A percentile compares a stretch with the other conserved stretches of the same genome.
Evolutionary conservation across 2,113 vertebrate genomes (phyloP).

Genomic region (Garra rufa): DNA sequence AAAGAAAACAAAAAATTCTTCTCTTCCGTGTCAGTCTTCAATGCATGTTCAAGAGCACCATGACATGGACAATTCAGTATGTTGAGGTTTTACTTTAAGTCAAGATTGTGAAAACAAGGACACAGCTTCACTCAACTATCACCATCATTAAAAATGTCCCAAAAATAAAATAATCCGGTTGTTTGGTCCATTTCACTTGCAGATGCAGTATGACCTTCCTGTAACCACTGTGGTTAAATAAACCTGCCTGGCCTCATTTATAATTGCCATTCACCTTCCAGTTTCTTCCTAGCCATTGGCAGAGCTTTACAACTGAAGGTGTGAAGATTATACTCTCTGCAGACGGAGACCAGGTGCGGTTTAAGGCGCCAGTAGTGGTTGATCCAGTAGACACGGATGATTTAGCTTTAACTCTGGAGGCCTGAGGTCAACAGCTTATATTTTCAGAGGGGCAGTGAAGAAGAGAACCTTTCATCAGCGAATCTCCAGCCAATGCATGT

Average conservation of each 20-base stretch:
- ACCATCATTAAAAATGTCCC: background rate
- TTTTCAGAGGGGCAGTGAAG: background rate
- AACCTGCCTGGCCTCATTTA: background rate
- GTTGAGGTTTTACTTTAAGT: too few relatives aligned
- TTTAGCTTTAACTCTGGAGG: conserved; percentile 8
- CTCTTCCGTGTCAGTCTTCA: too few relatives aligned
- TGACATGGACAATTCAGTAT: too few relatives aligned
- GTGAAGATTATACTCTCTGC: background rate
- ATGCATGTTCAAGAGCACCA: too few relatives aligned
- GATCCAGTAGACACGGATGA: background rate
- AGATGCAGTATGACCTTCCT: background rate
- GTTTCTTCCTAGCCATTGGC: background rate
- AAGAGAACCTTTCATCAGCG: background rate
- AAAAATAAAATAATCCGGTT: background rate
- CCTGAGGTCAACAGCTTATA: conserved; percentile 33
- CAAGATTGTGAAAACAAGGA: background rate
- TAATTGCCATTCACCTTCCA: background rate
- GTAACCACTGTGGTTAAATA: background rate
- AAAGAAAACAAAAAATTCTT: too few relatives aligned
- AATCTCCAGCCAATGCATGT: background rate
- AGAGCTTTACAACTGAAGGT: background rate
- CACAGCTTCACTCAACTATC: background rate
- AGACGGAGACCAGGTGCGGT: background rate
- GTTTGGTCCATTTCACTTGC: background rate
- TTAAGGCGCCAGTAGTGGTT: background rate